Evolutionary conservation across 2,113 vertebrate species (phyloP).

Genomic region (Eudyptes chrysolophus): DNA sequence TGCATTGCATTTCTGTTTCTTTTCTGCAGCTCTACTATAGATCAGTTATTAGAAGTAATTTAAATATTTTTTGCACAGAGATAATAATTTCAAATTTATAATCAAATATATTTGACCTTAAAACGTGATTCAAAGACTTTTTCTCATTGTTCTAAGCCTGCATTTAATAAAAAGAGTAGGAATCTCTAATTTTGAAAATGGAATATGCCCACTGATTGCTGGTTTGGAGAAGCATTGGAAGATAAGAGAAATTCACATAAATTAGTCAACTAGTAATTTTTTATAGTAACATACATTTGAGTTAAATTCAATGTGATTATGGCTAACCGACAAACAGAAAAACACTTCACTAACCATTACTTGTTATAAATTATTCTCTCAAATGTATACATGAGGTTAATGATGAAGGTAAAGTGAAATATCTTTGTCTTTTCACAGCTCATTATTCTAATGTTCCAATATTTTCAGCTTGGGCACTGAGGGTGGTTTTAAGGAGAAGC

Average conservation of each 20-base stretch:
- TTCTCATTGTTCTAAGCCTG: neutral
- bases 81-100: neutral
- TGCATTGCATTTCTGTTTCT: neutral
- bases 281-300: neutral
- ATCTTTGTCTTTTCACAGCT: neutral
- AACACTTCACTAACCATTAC: neutral
- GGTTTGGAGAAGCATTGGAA: neutral
- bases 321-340: neutral
- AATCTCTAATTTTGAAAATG: neutral
- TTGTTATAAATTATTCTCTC: neutral
- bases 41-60: neutral
- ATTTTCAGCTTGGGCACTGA: neutral
- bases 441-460: neutral
- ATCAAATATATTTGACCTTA: neutral
- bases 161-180: neutral
- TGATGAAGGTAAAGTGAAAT: neutral
- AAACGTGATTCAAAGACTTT: neutral
- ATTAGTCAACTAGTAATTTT: neutral
- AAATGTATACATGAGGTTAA: neutral
- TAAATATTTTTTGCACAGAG: neutral
- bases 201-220: neutral
- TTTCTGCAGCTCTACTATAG: neutral
- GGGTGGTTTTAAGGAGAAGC: neutral
- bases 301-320: neutral
- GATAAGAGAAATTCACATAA: neutral